Conservation (phyloP, 2,113 vertebrate species). For the Peromyscus maniculatus region DNA sequence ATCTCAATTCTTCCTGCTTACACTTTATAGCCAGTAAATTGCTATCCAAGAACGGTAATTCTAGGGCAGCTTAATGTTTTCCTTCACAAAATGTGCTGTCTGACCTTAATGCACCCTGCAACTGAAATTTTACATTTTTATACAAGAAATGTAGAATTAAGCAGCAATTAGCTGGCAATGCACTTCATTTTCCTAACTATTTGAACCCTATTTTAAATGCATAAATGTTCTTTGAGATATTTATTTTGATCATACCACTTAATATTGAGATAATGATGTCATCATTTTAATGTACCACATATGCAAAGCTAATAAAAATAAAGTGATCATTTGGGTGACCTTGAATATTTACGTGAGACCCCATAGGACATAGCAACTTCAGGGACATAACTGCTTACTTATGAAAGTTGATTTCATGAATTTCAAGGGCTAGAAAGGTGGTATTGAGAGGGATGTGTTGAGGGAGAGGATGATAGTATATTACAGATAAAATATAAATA, state of each 20-base stretch:
- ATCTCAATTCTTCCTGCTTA: not conserved
- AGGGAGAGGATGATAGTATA: not conserved
- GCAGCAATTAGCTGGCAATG: conserved; percentile 60
- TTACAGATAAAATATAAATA: not conserved
- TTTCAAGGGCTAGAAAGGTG: not conserved
- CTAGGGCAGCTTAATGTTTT: conserved; percentile 33
- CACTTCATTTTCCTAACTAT: conserved; percentile 57
- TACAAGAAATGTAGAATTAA: conserved; percentile 64
- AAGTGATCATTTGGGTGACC: not conserved
- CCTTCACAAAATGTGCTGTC: conserved; percentile 10
- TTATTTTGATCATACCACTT: conserved; percentile 64
- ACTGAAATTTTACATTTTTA: conserved; percentile 54
- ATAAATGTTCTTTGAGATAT: conserved; percentile 45
- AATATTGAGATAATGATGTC: conserved; percentile 25
- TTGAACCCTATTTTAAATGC: conserved; percentile 68
- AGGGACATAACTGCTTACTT: conserved; percentile 33
- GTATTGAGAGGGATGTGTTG: not conserved
- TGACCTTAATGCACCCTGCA: conserved; percentile 34
- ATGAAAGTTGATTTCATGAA: conserved; percentile 29
- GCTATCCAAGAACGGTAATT: not conserved
- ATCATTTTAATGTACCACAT: conserved; percentile 24
- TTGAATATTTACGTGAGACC: conserved; percentile 56
- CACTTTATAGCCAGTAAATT: conserved; percentile 32
- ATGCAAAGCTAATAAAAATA: conserved; percentile 24
- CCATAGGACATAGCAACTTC: not conserved